phyloP scores from a whole-genome alignment of 2,113 vertebrate species.

The Cichladusa arquata region DNA sequence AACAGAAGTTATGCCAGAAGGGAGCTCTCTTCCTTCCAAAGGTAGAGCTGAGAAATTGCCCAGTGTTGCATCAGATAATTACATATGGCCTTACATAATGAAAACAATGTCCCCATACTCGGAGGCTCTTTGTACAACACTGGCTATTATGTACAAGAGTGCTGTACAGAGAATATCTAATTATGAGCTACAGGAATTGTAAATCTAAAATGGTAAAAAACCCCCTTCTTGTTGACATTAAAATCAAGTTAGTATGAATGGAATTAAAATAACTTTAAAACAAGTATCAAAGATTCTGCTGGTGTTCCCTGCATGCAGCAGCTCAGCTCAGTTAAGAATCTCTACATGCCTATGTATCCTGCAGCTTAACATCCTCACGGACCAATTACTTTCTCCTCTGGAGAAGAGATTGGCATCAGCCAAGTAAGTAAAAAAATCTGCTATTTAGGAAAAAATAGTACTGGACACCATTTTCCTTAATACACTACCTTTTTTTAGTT shows the following conservation, averaged over 20 bases:
- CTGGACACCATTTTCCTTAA: not conserved
- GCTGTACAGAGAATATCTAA: not conserved
- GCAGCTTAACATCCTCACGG: not conserved
- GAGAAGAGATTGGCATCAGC: not conserved
- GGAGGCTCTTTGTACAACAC: not conserved
- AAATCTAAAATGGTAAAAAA: not conserved
- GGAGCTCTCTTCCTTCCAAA: not conserved
- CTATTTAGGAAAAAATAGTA: not conserved
- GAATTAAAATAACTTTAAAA: not conserved
- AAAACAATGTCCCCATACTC: not conserved
- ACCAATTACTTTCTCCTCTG: not conserved
- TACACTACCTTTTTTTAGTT: not conserved
- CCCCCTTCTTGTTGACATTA: not conserved
- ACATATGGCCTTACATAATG: not conserved
- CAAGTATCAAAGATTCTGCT: not conserved
- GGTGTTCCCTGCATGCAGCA: not conserved
- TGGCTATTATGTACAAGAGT: not conserved
- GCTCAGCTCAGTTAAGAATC: not conserved
- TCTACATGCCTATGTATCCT: not conserved
- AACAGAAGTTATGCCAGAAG: conserved; percentile 16
- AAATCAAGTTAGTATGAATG: not conserved
- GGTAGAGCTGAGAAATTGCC: not conserved
- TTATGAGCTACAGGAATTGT: not conserved
- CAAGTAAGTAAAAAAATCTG: not conserved
- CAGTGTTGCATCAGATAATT: not conserved